Conservation (phyloP, 1,140 invertebrate genomes). For the Luehdorfia chinensis region DNA sequence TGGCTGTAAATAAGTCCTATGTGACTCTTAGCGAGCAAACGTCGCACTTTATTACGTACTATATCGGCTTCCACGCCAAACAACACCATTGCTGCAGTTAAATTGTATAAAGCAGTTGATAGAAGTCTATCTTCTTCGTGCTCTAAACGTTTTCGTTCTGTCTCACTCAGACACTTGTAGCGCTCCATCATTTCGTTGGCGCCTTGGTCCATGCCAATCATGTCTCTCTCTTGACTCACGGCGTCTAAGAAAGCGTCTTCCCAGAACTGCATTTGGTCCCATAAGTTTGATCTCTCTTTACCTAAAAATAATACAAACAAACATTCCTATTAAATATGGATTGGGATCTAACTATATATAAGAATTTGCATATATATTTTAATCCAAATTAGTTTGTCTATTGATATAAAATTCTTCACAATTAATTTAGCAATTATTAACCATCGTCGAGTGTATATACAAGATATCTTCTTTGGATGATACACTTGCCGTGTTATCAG, state of each 20-base stretch:
- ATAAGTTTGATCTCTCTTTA: constrained; percentile 87
- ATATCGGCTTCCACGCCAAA: constrained; percentile 92
- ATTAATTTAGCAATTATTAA: too few species aligned
- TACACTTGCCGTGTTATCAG: too few species aligned
- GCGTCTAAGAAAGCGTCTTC: constrained; percentile 99
- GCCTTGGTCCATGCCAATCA: constrained; percentile 99
- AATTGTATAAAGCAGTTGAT: constrained; percentile 96
- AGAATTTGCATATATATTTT: too few species aligned
- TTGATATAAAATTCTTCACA: too few species aligned
- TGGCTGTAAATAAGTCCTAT: constrained; percentile 98
- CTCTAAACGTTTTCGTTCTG: constrained; percentile 96
- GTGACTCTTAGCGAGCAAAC: constrained; percentile 97
- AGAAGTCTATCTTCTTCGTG: constrained; percentile 98
- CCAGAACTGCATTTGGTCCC: constrained; percentile 99
- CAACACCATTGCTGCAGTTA: constrained; percentile 98
- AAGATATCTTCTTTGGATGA: too few species aligned
- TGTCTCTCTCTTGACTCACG: constrained; percentile 98
- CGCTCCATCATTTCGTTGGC: constrained; percentile 99
- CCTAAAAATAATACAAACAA: constrained; percentile 36
- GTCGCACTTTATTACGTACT: constrained; percentile 93
- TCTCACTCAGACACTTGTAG: constrained; percentile 95
- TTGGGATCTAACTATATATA: too few species aligned
- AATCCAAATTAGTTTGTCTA: too few species aligned
- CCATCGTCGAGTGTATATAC: too few species aligned
- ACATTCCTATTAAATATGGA: too few species aligned